Evolutionary conservation across 2,888 invertebrate species (phyloP).

Genomic region (Myopa tessellatipennis): DNA sequence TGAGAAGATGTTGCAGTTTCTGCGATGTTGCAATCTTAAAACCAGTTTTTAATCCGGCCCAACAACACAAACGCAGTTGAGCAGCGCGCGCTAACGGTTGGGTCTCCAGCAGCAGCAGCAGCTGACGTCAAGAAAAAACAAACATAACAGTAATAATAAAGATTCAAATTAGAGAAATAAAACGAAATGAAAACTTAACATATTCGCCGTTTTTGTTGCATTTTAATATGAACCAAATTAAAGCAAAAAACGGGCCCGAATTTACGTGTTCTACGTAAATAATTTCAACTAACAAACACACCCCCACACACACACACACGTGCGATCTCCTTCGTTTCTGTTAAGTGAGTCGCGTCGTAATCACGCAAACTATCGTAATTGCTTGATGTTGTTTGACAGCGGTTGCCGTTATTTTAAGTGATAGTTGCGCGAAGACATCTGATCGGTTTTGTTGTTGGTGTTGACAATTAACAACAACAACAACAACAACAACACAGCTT

Average conservation of each 20-base stretch:
- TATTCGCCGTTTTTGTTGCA: not conserved
- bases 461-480: not conserved
- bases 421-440: not conserved
- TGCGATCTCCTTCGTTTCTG: not conserved
- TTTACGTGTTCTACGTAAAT: no score
- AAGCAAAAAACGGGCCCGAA: no score
- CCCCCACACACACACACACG: no score
- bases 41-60: slow-evolving; percentile 23
- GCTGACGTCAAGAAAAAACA: not conserved
- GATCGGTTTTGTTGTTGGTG: not conserved
- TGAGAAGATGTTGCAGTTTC: not conserved
- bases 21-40: not conserved
- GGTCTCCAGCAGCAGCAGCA: not conserved
- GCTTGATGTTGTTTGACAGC: slow-evolving; percentile 18
- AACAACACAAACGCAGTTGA: slow-evolving; percentile 34
- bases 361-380: slow-evolving; percentile 15
- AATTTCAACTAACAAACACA: no score
- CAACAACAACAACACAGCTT: not conserved
- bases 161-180: slow-evolving; percentile 9
- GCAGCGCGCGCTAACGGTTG: slow-evolving; percentile 35
- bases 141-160: not conserved
- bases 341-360: slow-evolving; percentile 8
- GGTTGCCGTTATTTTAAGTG: slow-evolving; percentile 1
- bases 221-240: not conserved
- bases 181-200: slow-evolving; percentile 13